These are phyloP conservation scores for Aptenodytes forsteri DNA, from an alignment of 2,113 vertebrate species.

Conservation along the genomic window DNA sequence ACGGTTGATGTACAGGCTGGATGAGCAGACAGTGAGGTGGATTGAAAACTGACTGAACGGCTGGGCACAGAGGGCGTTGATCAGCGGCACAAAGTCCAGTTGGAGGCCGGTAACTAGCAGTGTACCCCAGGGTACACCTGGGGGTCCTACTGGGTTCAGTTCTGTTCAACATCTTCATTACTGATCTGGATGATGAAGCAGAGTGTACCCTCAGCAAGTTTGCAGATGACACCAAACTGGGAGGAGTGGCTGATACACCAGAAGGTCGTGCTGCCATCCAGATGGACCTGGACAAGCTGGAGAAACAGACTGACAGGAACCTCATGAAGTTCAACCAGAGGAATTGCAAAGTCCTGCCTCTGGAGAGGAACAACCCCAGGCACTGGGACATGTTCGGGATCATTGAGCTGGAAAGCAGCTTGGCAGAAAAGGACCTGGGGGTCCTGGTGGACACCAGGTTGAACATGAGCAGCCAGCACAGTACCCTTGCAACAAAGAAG, in stretches of 20 bases:
- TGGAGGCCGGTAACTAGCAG: neutral
- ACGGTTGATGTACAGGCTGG: neutral
- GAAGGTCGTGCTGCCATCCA: neutral
- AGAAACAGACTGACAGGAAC: neutral
- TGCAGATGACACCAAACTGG: fast-evolving
- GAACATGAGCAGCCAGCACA: neutral
- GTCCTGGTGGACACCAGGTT: neutral
- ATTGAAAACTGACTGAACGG: neutral
- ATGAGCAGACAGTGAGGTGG: neutral
- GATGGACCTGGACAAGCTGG: neutral
- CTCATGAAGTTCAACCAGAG: neutral
- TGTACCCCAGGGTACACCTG: neutral
- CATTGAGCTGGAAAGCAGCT: neutral
- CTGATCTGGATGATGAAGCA: neutral
- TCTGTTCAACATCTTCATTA: neutral
- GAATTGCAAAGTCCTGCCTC: fast-evolving
- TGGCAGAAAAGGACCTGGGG: neutral
- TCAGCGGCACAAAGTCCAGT: too few species aligned
- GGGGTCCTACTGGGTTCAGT: neutral
- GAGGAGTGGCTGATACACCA: neutral
- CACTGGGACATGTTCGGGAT: neutral
- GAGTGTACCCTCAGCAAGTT: too few species aligned
- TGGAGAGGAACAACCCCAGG: neutral
- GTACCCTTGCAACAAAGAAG: neutral
- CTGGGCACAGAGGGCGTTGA: fast-evolving